These are phyloP conservation scores for Perognathus longimembris DNA, from an alignment of 2,113 vertebrate genomes.

Conservation along the genomic window DNA sequence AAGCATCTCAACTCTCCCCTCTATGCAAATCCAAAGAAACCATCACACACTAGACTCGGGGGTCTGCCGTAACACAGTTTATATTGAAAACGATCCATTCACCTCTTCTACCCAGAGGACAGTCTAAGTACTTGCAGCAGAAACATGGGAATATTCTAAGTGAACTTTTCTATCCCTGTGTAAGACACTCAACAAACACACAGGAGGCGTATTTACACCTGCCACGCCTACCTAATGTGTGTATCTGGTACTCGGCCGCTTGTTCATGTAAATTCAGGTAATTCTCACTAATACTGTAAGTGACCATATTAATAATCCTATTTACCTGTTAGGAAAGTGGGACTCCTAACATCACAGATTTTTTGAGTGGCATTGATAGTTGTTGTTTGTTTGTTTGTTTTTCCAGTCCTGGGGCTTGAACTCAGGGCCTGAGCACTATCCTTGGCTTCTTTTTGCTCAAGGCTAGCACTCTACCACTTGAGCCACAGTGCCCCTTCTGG, in stretches of 20 bases:
- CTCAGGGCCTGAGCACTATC: no score
- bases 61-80: rapidly evolving
- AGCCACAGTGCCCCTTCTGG: no score
- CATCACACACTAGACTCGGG: not conserved
- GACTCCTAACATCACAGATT: not conserved
- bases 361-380: not conserved
- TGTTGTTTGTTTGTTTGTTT: no score
- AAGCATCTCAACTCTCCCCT: not conserved
- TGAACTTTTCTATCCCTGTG: not conserved
- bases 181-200: not conserved
- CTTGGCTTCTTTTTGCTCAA: no score
- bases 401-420: no score
- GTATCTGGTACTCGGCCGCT: not conserved
- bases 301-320: not conserved
- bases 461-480: no score
- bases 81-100: not conserved
- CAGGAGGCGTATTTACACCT: not conserved
- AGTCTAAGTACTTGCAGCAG: not conserved
- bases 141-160: not conserved
- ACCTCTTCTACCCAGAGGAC: not conserved
- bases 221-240: no score
- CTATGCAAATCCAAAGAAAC: not conserved
- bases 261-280: not conserved
- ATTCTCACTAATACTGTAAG: not conserved
- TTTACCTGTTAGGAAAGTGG: not conserved